phyloP scores from a whole-genome alignment of 2,113 vertebrate species.

The Pollachius pollachius region DNA sequence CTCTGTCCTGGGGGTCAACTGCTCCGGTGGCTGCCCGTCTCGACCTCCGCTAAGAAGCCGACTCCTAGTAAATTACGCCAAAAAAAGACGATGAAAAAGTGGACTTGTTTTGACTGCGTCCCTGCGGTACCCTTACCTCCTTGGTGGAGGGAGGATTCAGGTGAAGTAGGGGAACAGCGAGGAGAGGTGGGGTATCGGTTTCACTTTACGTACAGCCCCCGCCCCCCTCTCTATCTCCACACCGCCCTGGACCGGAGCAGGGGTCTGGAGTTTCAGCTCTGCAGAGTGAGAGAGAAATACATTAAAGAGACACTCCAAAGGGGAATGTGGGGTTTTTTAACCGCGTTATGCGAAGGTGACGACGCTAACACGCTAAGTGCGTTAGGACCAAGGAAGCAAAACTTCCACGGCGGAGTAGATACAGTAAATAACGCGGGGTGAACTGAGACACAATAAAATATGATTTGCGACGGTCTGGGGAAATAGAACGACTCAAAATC shows the following conservation, averaged over 20 bases:
- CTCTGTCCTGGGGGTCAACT: conserved; percentile 64
- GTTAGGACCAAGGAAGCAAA: no score
- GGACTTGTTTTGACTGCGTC: conserved; percentile 67
- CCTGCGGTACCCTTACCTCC: conserved; percentile 57
- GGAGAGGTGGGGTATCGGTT: background rate
- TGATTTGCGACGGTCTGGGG: conserved; percentile 70
- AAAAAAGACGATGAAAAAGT: no score
- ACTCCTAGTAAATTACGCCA: conserved; percentile 54
- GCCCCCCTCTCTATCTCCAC: no score
- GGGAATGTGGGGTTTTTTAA: no score
- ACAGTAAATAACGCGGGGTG: conserved; percentile 63
- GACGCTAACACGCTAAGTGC: no score
- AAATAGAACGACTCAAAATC: conserved; percentile 67
- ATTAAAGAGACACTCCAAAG: no score
- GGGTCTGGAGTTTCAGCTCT: conserved; percentile 16
- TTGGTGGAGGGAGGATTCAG: conserved; percentile 40
- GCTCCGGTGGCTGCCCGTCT: conserved; percentile 63
- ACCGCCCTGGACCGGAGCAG: conserved; percentile 7
- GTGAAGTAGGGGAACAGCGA: conserved; percentile 50
- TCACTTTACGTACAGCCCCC: no score
- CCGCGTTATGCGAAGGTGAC: no score
- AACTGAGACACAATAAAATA: conserved; percentile 62
- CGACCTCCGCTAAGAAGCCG: conserved; percentile 60
- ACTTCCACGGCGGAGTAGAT: conserved; percentile 40
- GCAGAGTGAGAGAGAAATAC: conserved; percentile 5